Percentiles rank a stretch among this genome's conserved stretches.
phyloP scores from a whole-genome alignment of 2,113 vertebrate species.

The Cricetomys ansorgei region DNA sequence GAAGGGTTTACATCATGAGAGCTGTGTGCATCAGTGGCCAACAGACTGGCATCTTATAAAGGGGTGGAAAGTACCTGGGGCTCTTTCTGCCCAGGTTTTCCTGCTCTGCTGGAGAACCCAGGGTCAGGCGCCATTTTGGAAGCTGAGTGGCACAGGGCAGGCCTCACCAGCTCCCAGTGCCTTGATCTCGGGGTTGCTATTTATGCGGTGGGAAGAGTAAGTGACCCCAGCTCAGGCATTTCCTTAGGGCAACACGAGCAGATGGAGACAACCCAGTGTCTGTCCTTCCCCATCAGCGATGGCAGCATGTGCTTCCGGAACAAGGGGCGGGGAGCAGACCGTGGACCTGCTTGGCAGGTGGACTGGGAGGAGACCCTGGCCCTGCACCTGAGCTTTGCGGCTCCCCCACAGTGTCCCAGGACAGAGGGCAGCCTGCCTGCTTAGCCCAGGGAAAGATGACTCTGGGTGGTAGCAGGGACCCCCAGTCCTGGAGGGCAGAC shows the following conservation, averaged over 20 bases:
- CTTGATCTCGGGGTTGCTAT: background rate
- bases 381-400: background rate
- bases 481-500: background rate
- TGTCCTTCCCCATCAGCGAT: background rate
- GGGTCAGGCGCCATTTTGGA: background rate
- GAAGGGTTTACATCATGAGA: background rate
- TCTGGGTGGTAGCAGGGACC: no score
- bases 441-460: background rate
- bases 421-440: background rate
- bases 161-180: no score
- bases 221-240: background rate
- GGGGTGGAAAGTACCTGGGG: background rate
- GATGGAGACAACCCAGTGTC: background rate
- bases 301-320: background rate
- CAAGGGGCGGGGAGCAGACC: background rate
- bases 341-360: background rate
- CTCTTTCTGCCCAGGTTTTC: no score
- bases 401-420: rapidly evolving
- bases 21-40: background rate
- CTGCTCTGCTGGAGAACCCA: background rate
- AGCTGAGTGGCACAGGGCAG: no score
- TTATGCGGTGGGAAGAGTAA: background rate
- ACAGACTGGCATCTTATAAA: background rate
- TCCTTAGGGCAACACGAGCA: no score
- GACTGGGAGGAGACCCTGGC: background rate